These are phyloP conservation scores for Hiodon alosoides DNA, from an alignment of 2,113 vertebrate species.

Conservation along the genomic window DNA sequence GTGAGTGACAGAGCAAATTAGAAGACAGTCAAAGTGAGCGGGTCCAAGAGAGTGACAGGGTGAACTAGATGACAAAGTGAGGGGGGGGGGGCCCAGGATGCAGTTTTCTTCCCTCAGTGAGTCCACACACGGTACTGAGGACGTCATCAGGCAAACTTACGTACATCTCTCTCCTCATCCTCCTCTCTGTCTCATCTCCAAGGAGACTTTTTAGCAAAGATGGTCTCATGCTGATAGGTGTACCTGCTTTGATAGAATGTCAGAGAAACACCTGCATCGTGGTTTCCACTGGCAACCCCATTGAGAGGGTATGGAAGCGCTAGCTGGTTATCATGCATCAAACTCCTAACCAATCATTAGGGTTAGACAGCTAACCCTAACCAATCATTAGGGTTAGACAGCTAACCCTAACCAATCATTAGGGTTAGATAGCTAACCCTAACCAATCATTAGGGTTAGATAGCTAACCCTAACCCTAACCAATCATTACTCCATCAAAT, in stretches of 20 bases:
- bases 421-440: too few species aligned
- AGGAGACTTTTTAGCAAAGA: slow-evolving; percentile 57
- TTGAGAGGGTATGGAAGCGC: slow-evolving; percentile 23
- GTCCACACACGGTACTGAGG: slow-evolving; percentile 48
- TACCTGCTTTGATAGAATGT: slow-evolving; percentile 64
- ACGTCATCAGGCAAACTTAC: slow-evolving; percentile 55
- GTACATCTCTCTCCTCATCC: slow-evolving; percentile 56
- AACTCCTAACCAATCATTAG: not conserved
- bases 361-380: too few species aligned
- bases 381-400: too few species aligned
- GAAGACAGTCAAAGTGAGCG: slow-evolving; percentile 6
- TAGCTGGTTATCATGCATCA: slow-evolving; percentile 12
- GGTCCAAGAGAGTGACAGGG: too few species aligned
- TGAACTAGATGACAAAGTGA: not conserved
- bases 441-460: too few species aligned
- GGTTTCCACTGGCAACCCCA: slow-evolving; percentile 49
- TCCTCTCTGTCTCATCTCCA: slow-evolving; percentile 50
- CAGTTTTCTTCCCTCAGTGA: not conserved
- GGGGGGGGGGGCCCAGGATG: not conserved
- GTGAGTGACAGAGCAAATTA: not conserved
- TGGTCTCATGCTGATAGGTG: slow-evolving; percentile 61
- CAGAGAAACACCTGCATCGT: slow-evolving; percentile 56
- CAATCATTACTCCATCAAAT: too few species aligned
- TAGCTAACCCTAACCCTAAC: too few species aligned
- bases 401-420: too few species aligned